Base-by-base conservation (phyloP, 2,888 invertebrate species). In the Nomada fabriciana region DNA sequence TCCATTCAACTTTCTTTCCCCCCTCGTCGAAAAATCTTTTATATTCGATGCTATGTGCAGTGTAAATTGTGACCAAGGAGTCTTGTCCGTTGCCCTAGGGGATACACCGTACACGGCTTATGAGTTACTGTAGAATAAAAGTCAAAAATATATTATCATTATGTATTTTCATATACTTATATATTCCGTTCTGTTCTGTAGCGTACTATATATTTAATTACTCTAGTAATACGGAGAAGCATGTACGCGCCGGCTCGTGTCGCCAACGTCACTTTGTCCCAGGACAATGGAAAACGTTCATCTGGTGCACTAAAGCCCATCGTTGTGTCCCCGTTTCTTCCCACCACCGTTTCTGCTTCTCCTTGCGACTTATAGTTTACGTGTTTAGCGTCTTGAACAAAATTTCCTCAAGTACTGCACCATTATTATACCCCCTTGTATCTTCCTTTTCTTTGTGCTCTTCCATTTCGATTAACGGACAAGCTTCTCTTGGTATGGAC, bases 141-240 rank as follows among this genome's bases (percentile, higher is more conserved):
- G 90, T 91, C 79, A 79, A 92, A 92, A 90, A 89, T 89, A 90
- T 90, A 91, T 90, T 57, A 80, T 80, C 78, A 10, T 67, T 78
- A 55, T 84, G 71, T 81, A 80, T 86, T 67, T 76, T 47, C 57
- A 67, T 82, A 60, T 71, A 64, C 59, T 36, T 76, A 60, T 70
- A 70, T 81, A 78, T 76, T 53, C 76, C 53, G 63, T 82, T 84
- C 61, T 82, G 70, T 72, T 60, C 50, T 76, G 76, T 67, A 73
- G 18, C 50, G 23, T 18, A 29, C 65, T 82, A 81, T 69, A 53
- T 83, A 76, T 61, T 76, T 80, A 71, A 60, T 72, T 61, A 70
- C 20, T 70, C 70, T 65, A 65, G 11, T 47, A 43, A 29, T 36
- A 70, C 59, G 25, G 65, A 70, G 80, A 76, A 68, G 68, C 82